Percentiles rank a stretch among this genome's conserved stretches.
phyloP scores from a whole-genome alignment of 2,113 vertebrate genomes.

The Isichthys henryi region DNA sequence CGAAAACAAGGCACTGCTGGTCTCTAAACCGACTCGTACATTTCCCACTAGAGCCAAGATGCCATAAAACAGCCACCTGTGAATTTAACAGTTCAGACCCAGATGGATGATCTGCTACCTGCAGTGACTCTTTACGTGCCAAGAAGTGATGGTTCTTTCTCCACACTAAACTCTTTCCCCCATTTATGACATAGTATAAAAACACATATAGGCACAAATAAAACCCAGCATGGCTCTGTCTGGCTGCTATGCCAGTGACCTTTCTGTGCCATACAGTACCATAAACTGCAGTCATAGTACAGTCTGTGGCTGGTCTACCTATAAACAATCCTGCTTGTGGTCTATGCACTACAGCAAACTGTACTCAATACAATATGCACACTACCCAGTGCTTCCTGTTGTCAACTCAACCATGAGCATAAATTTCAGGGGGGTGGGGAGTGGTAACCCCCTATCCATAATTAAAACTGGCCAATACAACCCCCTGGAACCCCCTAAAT shows the following conservation, averaged over 20 bases:
- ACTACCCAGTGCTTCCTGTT: neutral
- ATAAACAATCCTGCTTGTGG: neutral
- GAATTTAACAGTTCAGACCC: neutral
- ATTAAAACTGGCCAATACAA: neutral
- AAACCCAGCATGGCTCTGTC: neutral
- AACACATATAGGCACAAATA: neutral
- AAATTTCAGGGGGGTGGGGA: neutral
- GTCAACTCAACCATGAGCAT: neutral
- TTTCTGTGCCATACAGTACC: neutral
- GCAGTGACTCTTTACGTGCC: neutral
- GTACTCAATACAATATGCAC: neutral
- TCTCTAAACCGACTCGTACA: neutral
- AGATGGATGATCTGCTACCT: neutral
- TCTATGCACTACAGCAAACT: neutral
- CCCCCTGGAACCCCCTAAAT: neutral
- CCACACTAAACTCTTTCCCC: neutral
- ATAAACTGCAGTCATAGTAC: neutral
- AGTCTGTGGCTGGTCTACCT: neutral
- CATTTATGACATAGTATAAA: neutral
- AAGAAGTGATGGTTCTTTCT: neutral
- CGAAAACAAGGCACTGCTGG: neutral
- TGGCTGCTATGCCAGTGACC: neutral
- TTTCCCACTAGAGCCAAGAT: neutral
- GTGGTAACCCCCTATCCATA: neutral
- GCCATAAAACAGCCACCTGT: neutral